These are phyloP conservation scores for Loripinus fragilis DNA, from an alignment of 2,888 invertebrate genomes.

Conservation along the genomic window DNA sequence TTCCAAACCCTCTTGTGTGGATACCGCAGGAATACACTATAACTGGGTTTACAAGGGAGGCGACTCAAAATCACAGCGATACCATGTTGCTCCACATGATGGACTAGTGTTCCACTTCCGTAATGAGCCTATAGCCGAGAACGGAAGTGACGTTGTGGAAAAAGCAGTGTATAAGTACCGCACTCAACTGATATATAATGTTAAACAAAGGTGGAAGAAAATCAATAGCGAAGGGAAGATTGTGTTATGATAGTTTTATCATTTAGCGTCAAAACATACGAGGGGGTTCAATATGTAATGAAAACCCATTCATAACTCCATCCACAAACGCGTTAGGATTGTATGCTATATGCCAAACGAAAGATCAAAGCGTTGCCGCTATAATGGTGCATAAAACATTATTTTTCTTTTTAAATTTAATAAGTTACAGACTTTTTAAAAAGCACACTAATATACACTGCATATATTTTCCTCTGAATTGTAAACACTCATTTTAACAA, in stretches of 20 bases:
- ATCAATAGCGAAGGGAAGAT: conserved; percentile 15
- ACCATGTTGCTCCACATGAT: conserved; percentile 37
- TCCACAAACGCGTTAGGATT: too few species aligned
- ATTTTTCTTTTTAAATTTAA: too few species aligned
- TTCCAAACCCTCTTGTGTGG: conserved; percentile 36
- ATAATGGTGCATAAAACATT: too few species aligned
- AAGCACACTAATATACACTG: too few species aligned
- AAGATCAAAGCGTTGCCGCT: too few species aligned
- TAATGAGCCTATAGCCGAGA: conserved; percentile 30
- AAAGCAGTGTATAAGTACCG: conserved; percentile 38
- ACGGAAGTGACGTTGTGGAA: conserved; percentile 40
- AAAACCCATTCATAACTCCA: too few species aligned
- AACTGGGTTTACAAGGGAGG: conserved; percentile 37
- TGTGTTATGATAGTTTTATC: not conserved
- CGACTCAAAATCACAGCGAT: conserved; percentile 20
- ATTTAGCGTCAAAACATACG: not conserved
- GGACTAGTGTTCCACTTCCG: conserved; percentile 35
- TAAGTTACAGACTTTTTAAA: too few species aligned
- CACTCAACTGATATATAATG: conserved; percentile 28
- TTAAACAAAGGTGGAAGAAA: conserved; percentile 30
- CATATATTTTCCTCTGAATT: too few species aligned
- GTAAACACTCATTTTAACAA: too few species aligned
- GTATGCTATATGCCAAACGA: too few species aligned
- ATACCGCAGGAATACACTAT: conserved; percentile 40
- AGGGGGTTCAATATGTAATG: too few species aligned